phyloP scores from a whole-genome alignment of 2,797 vertebrate species.

The Steatocranus sp. region DNA sequence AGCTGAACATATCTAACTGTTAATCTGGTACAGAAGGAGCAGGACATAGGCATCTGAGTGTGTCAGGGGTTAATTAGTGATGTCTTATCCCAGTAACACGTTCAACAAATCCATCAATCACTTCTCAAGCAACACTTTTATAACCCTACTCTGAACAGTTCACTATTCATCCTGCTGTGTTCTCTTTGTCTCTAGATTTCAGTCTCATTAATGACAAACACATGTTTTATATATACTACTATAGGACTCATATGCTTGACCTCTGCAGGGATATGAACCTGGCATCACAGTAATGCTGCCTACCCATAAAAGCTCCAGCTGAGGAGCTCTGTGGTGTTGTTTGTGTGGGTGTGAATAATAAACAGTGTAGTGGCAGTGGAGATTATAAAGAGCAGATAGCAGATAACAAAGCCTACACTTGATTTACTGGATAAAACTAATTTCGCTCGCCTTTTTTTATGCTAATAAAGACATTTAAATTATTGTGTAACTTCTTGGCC shows the following conservation, averaged over 20 bases:
- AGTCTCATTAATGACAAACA: not conserved
- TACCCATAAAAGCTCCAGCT: not conserved
- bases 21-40: not conserved
- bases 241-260: not conserved
- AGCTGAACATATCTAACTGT: not conserved
- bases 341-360: constrained; percentile 5
- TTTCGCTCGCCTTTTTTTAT: not conserved
- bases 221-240: not conserved
- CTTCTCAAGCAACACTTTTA: not conserved
- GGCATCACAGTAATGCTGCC: not conserved
- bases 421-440: not conserved
- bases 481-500: not conserved
- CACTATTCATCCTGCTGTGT: not conserved
- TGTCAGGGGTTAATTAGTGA: not conserved
- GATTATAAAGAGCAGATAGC: not conserved
- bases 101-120: not conserved
- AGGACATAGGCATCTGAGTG: not conserved
- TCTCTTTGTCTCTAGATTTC: not conserved
- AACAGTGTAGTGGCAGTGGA: not conserved
- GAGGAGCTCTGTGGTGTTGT: not conserved
- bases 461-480: not conserved
- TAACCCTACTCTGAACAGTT: not conserved
- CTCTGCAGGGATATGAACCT: not conserved
- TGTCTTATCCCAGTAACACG: not conserved
- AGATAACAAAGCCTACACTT: not conserved